Percentiles rank a stretch among this genome's conserved stretches.
Evolutionary conservation across 2,113 vertebrate species (phyloP).

Genomic region (Marmota monax): DNA sequence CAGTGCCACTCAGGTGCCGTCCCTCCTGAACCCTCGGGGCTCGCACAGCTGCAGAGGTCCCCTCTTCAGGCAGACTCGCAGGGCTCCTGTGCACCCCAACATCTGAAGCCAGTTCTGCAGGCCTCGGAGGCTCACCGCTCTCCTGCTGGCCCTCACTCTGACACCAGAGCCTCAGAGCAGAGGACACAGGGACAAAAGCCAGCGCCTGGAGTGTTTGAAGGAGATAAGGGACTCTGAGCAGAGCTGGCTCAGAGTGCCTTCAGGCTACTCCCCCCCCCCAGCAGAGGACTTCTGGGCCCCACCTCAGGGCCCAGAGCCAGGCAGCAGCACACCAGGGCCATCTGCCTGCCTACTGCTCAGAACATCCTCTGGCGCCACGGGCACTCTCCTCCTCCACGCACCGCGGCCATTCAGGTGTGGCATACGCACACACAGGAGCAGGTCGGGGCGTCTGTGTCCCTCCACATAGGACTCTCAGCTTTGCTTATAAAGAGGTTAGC

Average conservation of each 20-base stretch:
- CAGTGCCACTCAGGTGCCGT: too few relatives aligned
- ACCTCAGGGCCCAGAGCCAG: too few relatives aligned
- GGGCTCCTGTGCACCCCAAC: background rate
- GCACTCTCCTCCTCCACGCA: background rate
- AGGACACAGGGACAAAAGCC: constrained; percentile 16
- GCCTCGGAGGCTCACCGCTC: background rate
- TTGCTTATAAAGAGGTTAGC: background rate
- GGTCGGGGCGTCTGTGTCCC: too few relatives aligned
- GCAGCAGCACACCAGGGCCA: too few relatives aligned
- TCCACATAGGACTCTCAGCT: background rate
- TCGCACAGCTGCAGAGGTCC: too few relatives aligned
- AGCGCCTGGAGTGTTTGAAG: background rate
- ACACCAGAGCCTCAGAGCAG: background rate
- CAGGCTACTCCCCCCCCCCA: background rate
- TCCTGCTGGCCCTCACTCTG: background rate
- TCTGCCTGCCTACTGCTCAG: background rate
- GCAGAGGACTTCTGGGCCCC: too few relatives aligned
- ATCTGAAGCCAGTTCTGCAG: background rate
- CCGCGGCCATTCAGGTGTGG: accelerated
- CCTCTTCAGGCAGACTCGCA: too few relatives aligned
- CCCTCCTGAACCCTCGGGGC: background rate
- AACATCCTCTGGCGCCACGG: too few relatives aligned
- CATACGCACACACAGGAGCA: background rate
- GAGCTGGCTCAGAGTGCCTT: background rate
- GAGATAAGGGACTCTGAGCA: background rate